A percentile compares a stretch with the other conserved stretches of the same genome.
Evolutionary conservation across 2,113 vertebrate genomes (phyloP).

Genomic region (Indicator indicator): DNA sequence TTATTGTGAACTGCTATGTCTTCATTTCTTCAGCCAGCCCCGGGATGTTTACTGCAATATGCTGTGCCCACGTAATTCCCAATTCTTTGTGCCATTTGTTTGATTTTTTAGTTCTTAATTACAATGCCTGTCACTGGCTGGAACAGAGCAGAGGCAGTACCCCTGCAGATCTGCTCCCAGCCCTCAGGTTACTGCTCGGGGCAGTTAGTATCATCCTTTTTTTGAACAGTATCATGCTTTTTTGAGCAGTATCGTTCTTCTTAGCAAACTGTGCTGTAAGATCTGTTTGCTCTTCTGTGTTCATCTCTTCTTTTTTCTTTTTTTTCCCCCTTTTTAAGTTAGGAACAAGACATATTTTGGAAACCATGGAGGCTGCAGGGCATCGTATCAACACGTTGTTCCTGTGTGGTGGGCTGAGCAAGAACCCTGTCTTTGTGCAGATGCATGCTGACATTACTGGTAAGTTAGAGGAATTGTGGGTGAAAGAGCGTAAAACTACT

Average conservation of each 20-base stretch:
- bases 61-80: neutral
- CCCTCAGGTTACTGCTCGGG: neutral
- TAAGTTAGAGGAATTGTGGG: conserved; percentile 59
- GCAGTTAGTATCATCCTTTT: neutral
- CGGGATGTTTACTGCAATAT: neutral
- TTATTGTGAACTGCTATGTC: neutral
- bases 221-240: neutral
- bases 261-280: neutral
- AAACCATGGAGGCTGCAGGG: conserved; percentile 86
- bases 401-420: conserved; percentile 95
- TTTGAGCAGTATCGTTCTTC: neutral
- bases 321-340: conserved; percentile 74
- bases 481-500: neutral
- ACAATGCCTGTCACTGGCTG: neutral
- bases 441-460: conserved; percentile 91
- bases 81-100: neutral
- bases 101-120: neutral
- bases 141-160: neutral
- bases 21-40: neutral
- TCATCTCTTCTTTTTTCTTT: neutral
- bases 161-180: neutral
- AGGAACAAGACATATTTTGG: conserved; percentile 91
- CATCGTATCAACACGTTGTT: conserved; percentile 88
- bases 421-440: conserved; percentile 92
- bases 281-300: neutral